A percentile compares a stretch with the other conserved stretches of the same genome.
Evolutionary conservation across 2,113 vertebrate species (phyloP).

Genomic region (Leiothrix lutea): DNA sequence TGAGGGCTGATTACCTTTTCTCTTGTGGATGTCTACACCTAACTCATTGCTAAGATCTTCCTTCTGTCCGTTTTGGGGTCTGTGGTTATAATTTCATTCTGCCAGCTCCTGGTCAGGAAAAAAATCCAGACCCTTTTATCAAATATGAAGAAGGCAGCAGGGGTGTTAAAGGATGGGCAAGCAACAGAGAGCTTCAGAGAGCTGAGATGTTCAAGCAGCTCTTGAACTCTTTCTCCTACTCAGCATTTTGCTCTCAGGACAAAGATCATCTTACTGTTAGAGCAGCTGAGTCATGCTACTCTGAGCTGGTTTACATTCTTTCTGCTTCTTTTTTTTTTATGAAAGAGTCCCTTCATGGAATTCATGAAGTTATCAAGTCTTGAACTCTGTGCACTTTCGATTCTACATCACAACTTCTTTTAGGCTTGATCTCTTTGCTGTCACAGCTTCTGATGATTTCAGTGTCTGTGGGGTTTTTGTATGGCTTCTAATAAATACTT

Average conservation of each 20-base stretch:
- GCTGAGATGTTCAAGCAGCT: not conserved
- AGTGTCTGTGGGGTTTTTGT: not conserved
- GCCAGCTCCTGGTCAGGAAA: not conserved
- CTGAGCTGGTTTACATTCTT: not conserved
- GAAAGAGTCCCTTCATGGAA: not conserved
- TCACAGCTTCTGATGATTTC: not conserved
- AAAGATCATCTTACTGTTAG: not conserved
- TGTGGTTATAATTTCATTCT: not conserved
- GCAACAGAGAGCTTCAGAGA: not conserved
- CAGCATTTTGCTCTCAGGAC: not conserved
- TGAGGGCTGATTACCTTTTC: not conserved
- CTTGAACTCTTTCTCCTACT: not conserved
- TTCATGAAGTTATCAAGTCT: not conserved
- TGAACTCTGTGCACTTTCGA: not conserved
- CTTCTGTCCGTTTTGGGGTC: not conserved
- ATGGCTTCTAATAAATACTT: not conserved
- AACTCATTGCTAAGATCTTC: not conserved
- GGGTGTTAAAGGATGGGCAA: not conserved
- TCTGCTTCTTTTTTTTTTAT: not conserved
- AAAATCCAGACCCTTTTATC: not conserved
- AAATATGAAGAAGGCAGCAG: not conserved
- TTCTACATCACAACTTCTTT: not conserved
- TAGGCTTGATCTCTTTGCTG: not conserved
- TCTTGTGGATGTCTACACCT: not conserved
- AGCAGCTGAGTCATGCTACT: not conserved